Conservation (phyloP, 2,797 vertebrate species). For the Phrynocephalus guinanensis region DNA sequence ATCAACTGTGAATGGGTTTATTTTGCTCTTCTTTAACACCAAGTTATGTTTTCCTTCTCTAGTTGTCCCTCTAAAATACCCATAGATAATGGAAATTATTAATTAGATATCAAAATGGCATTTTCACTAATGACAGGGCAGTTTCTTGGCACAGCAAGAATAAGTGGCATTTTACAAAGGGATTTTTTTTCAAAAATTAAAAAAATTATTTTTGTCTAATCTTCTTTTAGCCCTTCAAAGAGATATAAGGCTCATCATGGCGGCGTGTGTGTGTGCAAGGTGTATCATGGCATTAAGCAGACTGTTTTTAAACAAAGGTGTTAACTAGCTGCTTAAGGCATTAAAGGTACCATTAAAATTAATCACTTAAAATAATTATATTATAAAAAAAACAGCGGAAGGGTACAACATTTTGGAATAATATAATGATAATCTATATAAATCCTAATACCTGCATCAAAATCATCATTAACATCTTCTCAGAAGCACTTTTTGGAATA, state of each 20-base stretch:
- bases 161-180: constrained; percentile 15
- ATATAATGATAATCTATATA: constrained; percentile 22
- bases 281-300: neutral
- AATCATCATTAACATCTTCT: constrained; percentile 48
- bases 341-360: constrained; percentile 9
- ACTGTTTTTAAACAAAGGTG: constrained; percentile 21
- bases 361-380: constrained; percentile 32
- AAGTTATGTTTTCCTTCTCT: neutral
- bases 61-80: neutral
- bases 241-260: neutral
- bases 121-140: neutral
- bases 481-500: constrained; percentile 45
- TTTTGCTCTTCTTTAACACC: neutral
- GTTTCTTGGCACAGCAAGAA: neutral
- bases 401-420: constrained; percentile 56
- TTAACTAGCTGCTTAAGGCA: constrained; percentile 21
- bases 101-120: neutral
- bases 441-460: constrained; percentile 42
- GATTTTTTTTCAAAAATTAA: neutral
- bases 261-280: neutral
- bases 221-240: constrained; percentile 31
- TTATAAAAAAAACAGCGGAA: constrained; percentile 45
- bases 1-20: no score
- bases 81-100: neutral
- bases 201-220: constrained; percentile 7